Evolutionary conservation across 2,888 invertebrate genomes (phyloP), one percentile per base, ranked within the genome.

Genomic region (Drosophila neutralis): DNA sequence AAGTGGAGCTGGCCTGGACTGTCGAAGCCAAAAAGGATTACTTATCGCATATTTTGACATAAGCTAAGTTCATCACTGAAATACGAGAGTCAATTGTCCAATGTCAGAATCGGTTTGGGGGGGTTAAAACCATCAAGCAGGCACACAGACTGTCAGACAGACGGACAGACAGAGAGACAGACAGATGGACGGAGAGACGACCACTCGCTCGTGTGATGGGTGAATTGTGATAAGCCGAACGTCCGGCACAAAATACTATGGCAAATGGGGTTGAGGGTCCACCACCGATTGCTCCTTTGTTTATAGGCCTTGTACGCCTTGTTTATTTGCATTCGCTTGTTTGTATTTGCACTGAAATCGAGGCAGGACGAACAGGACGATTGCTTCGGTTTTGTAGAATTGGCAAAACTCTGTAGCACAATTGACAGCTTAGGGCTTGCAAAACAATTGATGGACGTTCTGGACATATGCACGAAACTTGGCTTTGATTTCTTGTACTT

Each of bases 21-120:
- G 87, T 83, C 88, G 79, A 80, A 76, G 80, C 79, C 78, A 78
- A 91, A 87, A 91, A 91, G 91, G 91, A 91, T 91, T 91, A 91
- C 92, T 91, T 91, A 91, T 91, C 91, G 90, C 90, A 91, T 91
- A 91, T 91, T 91, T 89, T 91, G 92, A 91, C 91, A 88, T 88
- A 88, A 88, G 88, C 90, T 88, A 88, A 88, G 88, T 90, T 90
- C 91, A 90, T 88, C 90, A 90, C 80, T 83, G 90, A 88, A 90
- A 90, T 88, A 88, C 87, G 88, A 89, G 85, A 90, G 88, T 88
- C 87, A 88, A 88, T 88, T 90, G 88, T 83, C 74, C 75, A 67
- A 60, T 51, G 76, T 15, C 76, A 42, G 68, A 53, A 35, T 70
- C 45, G 67, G 62, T 36, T 63, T 69, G 54, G 66, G 62, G 69